phyloP scores from a whole-genome alignment of 2,113 vertebrate genomes.

The Dolichallabes microphthalmus region DNA sequence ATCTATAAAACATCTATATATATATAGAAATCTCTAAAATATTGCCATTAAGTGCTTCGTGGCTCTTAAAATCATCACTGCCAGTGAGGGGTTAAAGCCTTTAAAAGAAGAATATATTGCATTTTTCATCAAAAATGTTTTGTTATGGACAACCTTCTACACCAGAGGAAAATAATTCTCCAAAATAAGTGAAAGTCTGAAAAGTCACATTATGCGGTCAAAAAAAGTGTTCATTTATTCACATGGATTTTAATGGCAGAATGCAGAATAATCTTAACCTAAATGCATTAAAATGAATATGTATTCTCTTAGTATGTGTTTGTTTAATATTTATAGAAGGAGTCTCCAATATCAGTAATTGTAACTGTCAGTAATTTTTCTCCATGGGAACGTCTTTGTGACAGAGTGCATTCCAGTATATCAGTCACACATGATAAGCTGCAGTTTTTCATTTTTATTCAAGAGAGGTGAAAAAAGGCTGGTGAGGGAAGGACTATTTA shows the following conservation, averaged over 20 bases:
- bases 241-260: not conserved
- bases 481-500: not conserved
- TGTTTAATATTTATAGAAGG: not conserved
- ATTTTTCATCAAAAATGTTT: no score
- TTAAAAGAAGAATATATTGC: no score
- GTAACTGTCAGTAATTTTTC: not conserved
- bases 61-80: no score
- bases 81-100: no score
- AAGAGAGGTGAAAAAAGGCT: not conserved
- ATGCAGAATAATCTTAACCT: not conserved
- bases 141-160: no score
- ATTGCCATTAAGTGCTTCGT: no score
- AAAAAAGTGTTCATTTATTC: not conserved
- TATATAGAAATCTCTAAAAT: no score
- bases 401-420: not conserved
- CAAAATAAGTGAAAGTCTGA: no score
- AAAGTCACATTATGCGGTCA: no score
- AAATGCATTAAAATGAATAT: no score
- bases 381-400: not conserved
- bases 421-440: not conserved
- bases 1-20: no score
- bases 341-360: not conserved
- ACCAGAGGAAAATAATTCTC: no score
- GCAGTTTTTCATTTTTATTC: not conserved
- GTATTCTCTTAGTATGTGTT: not conserved